Evolutionary conservation across 2,888 invertebrate species (phyloP).

Genomic region (Nasonia oneida): DNA sequence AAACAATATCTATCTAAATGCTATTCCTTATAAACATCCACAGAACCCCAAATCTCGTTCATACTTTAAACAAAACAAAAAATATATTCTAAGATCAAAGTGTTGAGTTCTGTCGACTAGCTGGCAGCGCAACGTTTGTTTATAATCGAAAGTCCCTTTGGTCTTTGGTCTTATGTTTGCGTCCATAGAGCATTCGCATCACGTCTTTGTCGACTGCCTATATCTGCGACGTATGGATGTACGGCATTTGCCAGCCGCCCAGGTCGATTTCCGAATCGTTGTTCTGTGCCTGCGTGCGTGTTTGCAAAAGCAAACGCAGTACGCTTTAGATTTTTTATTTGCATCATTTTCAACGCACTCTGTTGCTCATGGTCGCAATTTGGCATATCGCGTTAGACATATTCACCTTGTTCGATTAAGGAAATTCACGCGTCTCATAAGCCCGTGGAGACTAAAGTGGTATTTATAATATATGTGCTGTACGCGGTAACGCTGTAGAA

Average conservation of each 20-base stretch:
- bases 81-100: background rate
- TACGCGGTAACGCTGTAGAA: background rate
- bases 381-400: constrained; percentile 37
- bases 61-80: background rate
- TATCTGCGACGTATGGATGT: constrained; percentile 6
- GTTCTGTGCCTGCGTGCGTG: background rate
- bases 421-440: constrained; percentile 46
- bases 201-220: constrained; percentile 31
- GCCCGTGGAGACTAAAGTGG: background rate
- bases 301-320: background rate
- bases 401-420: constrained; percentile 40
- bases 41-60: background rate
- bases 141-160: background rate
- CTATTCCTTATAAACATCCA: background rate
- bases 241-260: background rate
- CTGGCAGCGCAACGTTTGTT: background rate
- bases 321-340: background rate
- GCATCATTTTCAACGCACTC: background rate
- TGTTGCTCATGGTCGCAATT: background rate
- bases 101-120: background rate
- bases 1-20: no score
- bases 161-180: background rate
- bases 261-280: background rate
- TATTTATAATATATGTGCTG: background rate
- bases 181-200: constrained; percentile 36